Base-by-base conservation (phyloP, 2,797 vertebrate genomes). In the Eutrigla gurnardus region DNA sequence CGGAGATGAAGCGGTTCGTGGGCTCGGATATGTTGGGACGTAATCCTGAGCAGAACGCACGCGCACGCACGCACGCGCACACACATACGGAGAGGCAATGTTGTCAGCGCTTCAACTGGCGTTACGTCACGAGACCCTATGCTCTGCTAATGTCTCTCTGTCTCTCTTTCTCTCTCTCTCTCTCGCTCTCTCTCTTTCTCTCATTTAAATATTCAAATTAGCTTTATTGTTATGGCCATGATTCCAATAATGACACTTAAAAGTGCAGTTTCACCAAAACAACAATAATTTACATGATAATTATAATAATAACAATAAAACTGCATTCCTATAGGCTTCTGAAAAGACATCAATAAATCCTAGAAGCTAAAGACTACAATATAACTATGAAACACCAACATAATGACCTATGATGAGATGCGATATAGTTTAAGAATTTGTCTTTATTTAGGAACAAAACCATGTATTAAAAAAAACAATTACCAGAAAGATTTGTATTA, bases 111-210 rank as follows among this genome's bases (percentile, higher is more conserved):
- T 42, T 4, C 32, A 42, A 65, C 67, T 40, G 52, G 6, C 25
- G 81, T 88, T 78, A 92, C 90, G 86, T 91, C 90, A 92, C 50
- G 15, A 54, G 52, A 79, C 82, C 80, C 82, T 88, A 86, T 81
- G 86, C 43, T 54, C 63, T 6, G 45, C 32, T 40, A 25, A 25
- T 2, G 25, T 8, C 70, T 32, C 64, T 53, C 50, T 7, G 6
- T 43, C 58, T 39, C 17, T 59, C 71, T 13, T 11, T 13, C 43
- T 3, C 43, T 1, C 43, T 4, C 43, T 13, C 25, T 25, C 25
- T 25, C 25, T 66, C 45, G 54, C 68, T 53, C 50, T 36, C 63
- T 54, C 46, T 61, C 37, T 52, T 54, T 35, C 42, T 32, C 53
- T 0, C 2, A 13, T 42, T 75, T 25, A 40, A 15, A 54, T 25